A percentile compares a stretch with the other conserved stretches of the same genome.
phyloP scores from a whole-genome alignment of 2,113 vertebrate genomes.

The Eupsittula cactorum region DNA sequence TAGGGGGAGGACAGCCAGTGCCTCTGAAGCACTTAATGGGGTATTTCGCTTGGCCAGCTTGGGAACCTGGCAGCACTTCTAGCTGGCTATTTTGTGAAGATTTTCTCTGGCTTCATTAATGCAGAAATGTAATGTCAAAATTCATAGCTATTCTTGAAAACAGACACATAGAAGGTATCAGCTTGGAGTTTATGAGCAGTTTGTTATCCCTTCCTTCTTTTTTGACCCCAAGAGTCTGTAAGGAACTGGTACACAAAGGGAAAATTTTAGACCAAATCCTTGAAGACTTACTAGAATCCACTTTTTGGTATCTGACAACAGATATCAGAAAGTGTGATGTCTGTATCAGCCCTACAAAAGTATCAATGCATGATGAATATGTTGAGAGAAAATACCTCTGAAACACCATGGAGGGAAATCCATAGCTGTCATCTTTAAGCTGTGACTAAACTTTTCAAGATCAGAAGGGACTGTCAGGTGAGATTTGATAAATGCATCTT shows the following conservation, averaged over 20 bases:
- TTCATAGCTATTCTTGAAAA: neutral
- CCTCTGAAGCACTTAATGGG: neutral
- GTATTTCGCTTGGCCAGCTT: neutral
- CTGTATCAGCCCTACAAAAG: neutral
- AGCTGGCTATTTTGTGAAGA: neutral
- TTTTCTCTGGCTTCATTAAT: neutral
- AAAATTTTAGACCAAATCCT: neutral
- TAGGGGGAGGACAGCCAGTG: neutral
- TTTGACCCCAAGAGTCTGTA: neutral
- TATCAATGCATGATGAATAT: neutral
- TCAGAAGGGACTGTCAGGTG: neutral
- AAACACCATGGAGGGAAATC: neutral
- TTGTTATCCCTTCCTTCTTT: neutral
- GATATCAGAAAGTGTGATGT: neutral
- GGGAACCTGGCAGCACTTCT: neutral
- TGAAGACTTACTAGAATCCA: neutral
- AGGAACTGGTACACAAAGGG: neutral
- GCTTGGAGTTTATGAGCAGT: accelerated
- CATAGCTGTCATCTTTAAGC: neutral
- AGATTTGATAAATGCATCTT: neutral
- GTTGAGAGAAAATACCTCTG: neutral
- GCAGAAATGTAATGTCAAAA: neutral
- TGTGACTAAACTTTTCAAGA: neutral
- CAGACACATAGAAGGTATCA: neutral
- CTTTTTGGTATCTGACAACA: neutral